phyloP scores from a whole-genome alignment of 1,140 invertebrate species.

The Neodiprion pinetum region DNA sequence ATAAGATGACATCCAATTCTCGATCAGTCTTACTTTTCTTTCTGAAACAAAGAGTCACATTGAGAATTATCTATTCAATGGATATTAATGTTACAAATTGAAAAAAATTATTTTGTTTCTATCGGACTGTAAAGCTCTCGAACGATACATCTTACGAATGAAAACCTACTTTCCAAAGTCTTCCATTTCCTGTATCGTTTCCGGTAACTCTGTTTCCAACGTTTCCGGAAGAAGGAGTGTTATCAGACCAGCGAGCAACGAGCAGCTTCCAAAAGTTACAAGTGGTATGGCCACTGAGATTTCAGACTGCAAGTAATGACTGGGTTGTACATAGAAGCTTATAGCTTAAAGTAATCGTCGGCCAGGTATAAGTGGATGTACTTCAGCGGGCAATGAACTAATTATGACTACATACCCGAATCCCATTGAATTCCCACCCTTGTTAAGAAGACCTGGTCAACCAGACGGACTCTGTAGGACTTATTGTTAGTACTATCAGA shows the following conservation, averaged over 20 bases:
- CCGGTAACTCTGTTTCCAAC: slow-evolving; percentile 69
- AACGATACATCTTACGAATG: neutral
- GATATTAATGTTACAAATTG: neutral
- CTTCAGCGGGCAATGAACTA: neutral
- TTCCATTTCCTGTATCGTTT: slow-evolving; percentile 77
- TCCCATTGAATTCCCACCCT: neutral
- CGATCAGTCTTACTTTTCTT: neutral
- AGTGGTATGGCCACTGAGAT: slow-evolving; percentile 65
- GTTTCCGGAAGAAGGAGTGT: slow-evolving; percentile 75
- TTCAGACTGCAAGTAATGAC: slow-evolving; percentile 34
- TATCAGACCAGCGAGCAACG: slow-evolving; percentile 66
- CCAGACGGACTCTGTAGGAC: neutral
- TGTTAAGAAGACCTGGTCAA: too few relatives aligned
- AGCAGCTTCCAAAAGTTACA: slow-evolving; percentile 68
- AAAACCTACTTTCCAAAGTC: slow-evolving; percentile 62
- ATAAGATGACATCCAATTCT: neutral
- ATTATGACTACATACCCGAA: neutral
- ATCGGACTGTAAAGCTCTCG: too few relatives aligned
- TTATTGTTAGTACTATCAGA: neutral
- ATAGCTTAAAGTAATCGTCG: neutral
- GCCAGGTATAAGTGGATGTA: neutral
- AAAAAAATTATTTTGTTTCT: neutral
- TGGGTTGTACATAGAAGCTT: neutral
- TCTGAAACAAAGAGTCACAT: neutral
- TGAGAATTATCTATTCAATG: neutral